These are phyloP conservation scores for Grammomys dolichurus DNA, from an alignment of 2,113 vertebrate genomes.

Conservation along the genomic window DNA sequence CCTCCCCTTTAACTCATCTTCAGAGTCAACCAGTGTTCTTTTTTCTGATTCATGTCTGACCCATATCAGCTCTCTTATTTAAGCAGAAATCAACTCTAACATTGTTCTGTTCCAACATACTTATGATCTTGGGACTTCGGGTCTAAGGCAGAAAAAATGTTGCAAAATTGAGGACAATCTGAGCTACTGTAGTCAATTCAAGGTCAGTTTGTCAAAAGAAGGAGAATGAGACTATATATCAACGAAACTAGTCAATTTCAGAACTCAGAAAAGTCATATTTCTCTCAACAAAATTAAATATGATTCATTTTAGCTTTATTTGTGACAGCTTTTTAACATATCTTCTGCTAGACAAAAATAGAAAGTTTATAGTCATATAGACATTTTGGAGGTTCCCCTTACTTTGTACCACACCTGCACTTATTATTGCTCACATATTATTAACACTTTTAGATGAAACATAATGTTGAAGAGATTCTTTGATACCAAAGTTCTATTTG, in stretches of 20 bases:
- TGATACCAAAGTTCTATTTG: background rate
- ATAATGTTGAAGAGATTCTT: background rate
- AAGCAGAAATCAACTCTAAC: background rate
- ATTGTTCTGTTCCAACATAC: background rate
- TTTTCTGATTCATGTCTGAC: background rate
- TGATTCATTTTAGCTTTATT: background rate
- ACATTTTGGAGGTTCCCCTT: too few species aligned
- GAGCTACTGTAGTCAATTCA: background rate
- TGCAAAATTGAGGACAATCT: background rate
- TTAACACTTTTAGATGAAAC: background rate
- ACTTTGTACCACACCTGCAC: background rate
- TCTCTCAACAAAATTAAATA: background rate
- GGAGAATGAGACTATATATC: background rate
- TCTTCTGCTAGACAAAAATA: background rate
- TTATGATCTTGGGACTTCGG: background rate
- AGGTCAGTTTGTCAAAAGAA: background rate
- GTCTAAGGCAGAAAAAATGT: background rate
- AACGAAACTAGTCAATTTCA: background rate
- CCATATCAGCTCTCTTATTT: background rate
- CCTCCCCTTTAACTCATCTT: background rate
- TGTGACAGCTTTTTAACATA: too few species aligned
- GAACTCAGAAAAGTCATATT: background rate
- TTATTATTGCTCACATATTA: background rate
- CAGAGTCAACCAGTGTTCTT: background rate
- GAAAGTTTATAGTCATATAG: background rate